Conservation (phyloP, 2,113 vertebrate genomes). For the Pan paniscus region DNA sequence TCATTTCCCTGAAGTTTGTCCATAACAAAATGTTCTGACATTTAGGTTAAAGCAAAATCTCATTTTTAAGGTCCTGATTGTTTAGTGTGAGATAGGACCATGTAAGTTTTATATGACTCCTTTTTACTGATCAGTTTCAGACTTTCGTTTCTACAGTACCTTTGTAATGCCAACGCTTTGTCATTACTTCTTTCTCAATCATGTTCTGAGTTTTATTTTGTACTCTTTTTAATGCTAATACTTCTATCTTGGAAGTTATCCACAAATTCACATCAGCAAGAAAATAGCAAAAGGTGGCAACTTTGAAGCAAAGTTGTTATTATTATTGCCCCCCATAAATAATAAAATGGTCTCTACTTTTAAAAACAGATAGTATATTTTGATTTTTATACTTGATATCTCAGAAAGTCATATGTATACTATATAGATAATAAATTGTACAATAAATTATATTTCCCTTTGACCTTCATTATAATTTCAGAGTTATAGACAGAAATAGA, state of each 20-base stretch:
- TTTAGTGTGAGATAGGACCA: conserved; percentile 35
- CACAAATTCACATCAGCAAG: conserved; percentile 72
- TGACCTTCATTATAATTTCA: conserved; percentile 38
- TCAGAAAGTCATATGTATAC: conserved; percentile 18
- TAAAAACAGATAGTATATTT: conserved; percentile 42
- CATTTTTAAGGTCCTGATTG: conserved; percentile 71
- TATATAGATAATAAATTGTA: conserved; percentile 37
- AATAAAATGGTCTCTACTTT: conserved; percentile 60
- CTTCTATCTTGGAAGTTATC: conserved; percentile 69
- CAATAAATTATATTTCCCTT: conserved; percentile 28
- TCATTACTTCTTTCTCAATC: conserved; percentile 47
- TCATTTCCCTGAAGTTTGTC: conserved; percentile 72
- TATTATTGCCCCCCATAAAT: conserved; percentile 32
- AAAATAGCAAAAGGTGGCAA: conserved; percentile 66
- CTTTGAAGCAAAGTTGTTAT: conserved; percentile 65
- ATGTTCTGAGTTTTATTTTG: conserved; percentile 56
- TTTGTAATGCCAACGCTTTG: conserved; percentile 63
- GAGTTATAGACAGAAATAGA: neutral
- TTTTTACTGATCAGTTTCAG: conserved; percentile 55
- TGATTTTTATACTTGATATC: conserved; percentile 50
- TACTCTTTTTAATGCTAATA: conserved; percentile 47
- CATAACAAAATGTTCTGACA: conserved; percentile 72
- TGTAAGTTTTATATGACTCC: conserved; percentile 64
- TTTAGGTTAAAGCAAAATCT: conserved; percentile 71
- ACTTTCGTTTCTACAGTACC: conserved; percentile 52